Evolutionary conservation across 2,113 vertebrate genomes (phyloP), one percentile per base, ranked within the genome.

Genomic region (Myanophis thanlyinensis): DNA sequence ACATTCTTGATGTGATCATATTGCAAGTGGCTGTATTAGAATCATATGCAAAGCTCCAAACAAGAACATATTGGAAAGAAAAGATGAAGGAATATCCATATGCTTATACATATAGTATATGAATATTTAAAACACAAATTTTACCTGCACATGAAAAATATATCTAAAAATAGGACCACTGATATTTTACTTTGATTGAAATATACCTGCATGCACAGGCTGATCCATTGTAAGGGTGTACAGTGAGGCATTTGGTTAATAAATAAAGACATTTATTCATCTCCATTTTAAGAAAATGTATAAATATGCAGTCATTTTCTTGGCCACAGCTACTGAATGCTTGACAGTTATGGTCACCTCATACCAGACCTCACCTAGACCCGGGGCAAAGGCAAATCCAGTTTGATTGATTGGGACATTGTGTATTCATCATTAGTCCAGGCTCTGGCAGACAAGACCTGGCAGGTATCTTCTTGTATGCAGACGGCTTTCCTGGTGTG

Each of bases 341-440:
- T 95, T 97, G 97, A 97, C 97, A 98, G 97, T 96, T 96, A 96
- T 96, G 97, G 97, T 97, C 98, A 98, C 96, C 97, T 97, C 97
- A 97, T 97, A 97, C 97, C 98, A 98, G 97, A 97, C 97, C 96
- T 98, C 95, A 96, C 97, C 97, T 97, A 95, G 96, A 97, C 97
- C 95, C 88, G 95, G 96, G 97, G 97, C 97, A 96, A 97, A 97
- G 97, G 97, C 97, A 97, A 97, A 98, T 97, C 96, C 97, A 93
- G 95, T 96, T 96, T 98, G 97, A 98, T 97, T 97, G 97, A 97
- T 97, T 96, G 97, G 97, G 97, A 97, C 94, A 96, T 95, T 98
- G 97, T 97, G 94, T 97, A 96, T 97, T 98, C 98, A 97, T 97
- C 97, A 97, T 98, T 98, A 98, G 97, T 98, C 97, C 94, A 97